Evolutionary conservation across 2,888 invertebrate genomes (phyloP).

Genomic region (Lordiphosa fenestrarum): DNA sequence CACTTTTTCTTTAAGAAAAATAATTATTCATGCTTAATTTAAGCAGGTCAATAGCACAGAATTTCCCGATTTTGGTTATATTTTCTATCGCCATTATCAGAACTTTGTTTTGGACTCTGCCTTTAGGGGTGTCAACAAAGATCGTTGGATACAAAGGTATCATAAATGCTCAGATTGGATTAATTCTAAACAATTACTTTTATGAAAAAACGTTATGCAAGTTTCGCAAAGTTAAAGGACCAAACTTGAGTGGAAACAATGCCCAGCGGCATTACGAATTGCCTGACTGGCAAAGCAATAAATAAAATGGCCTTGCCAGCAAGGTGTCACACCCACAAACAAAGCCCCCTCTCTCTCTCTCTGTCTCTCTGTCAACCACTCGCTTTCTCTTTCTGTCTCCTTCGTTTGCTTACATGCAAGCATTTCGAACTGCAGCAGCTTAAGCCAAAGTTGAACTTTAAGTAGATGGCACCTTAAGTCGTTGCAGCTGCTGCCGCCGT

Average conservation of each 20-base stretch:
- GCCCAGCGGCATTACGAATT: constrained; percentile 13
- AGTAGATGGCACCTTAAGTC: constrained; percentile 63
- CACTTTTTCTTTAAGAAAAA: too few species aligned
- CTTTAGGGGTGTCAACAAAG: too few species aligned
- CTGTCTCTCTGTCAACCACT: too few species aligned
- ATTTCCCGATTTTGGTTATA: too few species aligned
- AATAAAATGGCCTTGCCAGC: constrained; percentile 52
- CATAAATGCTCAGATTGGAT: too few species aligned
- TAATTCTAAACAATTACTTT: too few species aligned
- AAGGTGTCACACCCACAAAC: constrained; percentile 35
- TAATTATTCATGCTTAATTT: too few species aligned
- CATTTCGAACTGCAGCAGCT: constrained; percentile 27
- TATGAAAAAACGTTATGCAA: constrained; percentile 1
- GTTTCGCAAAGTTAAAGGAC: constrained; percentile 6
- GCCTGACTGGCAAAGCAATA: constrained; percentile 44
- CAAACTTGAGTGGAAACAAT: constrained; percentile 14
- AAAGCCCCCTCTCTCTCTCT: background rate
- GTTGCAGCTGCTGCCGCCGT: constrained; percentile 49
- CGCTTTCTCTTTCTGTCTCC: too few species aligned
- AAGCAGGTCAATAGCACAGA: too few species aligned
- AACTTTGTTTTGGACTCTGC: too few species aligned
- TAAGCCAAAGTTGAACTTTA: constrained; percentile 56
- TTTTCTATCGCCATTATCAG: too few species aligned
- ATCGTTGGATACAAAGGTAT: too few species aligned
- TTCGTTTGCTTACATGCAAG: constrained; percentile 3